phyloP scores from a whole-genome alignment of 2,888 invertebrate genomes.

The Axea sp. region DNA sequence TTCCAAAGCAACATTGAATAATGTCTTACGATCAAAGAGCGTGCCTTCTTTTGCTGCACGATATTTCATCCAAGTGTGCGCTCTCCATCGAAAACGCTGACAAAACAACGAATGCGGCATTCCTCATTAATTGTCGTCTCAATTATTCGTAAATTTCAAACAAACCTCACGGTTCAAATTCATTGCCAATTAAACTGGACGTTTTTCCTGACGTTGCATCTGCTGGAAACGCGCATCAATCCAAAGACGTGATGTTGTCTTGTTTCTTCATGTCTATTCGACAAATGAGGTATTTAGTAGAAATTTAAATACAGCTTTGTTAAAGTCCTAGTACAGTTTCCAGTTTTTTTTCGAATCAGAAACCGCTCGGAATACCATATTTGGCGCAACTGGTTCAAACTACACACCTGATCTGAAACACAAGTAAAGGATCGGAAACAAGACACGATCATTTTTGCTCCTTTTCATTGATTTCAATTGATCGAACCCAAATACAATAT shows the following conservation, averaged over 20 bases:
- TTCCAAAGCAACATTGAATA: conserved; percentile 59
- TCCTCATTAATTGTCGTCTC: conserved; percentile 25
- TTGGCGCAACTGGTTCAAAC: conserved; percentile 17
- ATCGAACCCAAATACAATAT: conserved; percentile 37
- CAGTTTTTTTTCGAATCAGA: conserved; percentile 21
- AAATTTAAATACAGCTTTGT: conserved; percentile 44
- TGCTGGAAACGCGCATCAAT: conserved; percentile 1
- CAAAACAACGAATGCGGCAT: conserved; percentile 14
- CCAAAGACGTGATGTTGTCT: conserved; percentile 18
- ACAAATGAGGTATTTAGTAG: conserved; percentile 39
- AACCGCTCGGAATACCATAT: conserved; percentile 4
- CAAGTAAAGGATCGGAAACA: conserved; percentile 16
- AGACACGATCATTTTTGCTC: conserved; percentile 31
- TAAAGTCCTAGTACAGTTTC: conserved; percentile 17
- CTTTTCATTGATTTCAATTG: conserved; percentile 30
- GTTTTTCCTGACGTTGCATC: background rate
- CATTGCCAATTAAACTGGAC: conserved; percentile 24
- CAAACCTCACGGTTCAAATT: background rate
- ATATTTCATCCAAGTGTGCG: conserved; percentile 38
- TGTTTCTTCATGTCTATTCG: conserved; percentile 23
- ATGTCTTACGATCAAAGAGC: conserved; percentile 40
- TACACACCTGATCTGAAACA: conserved; percentile 21
- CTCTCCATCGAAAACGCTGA: conserved; percentile 7
- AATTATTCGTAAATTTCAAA: conserved; percentile 29
- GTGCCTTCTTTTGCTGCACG: conserved; percentile 41